Conservation (phyloP, 1,140 invertebrate genomes). For the Trigoniulus corallinus region DNA sequence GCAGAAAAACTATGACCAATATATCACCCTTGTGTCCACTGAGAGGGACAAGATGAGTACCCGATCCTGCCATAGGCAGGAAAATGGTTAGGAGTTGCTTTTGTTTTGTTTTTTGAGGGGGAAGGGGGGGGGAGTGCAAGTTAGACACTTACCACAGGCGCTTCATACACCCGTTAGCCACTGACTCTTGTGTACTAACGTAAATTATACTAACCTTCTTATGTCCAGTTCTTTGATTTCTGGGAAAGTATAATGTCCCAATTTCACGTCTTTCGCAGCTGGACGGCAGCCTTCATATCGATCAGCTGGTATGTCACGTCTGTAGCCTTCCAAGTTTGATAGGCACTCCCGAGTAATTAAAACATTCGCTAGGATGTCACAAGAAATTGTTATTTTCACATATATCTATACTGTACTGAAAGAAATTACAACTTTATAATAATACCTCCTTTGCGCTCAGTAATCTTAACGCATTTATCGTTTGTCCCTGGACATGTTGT, state of each 20-base stretch:
- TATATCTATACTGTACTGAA: slow-evolving; percentile 6
- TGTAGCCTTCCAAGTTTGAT: slow-evolving; percentile 51
- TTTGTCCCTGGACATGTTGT: slow-evolving; percentile 57
- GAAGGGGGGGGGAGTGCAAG: no score
- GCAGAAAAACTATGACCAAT: no score
- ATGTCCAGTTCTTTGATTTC: slow-evolving; percentile 69
- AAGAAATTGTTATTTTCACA: slow-evolving; percentile 8
- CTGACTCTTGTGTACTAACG: no score
- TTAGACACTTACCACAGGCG: no score
- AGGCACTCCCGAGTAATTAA: slow-evolving; percentile 71
- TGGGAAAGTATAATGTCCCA: slow-evolving; percentile 77
- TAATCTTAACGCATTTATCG: slow-evolving; percentile 80
- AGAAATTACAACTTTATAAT: background rate
- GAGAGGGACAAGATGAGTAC: no score
- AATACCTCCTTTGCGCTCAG: slow-evolving; percentile 67
- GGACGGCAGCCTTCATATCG: slow-evolving; percentile 73
- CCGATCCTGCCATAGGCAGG: no score
- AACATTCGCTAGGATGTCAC: slow-evolving; percentile 51
- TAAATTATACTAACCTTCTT: slow-evolving; percentile 39
- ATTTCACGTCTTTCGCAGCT: slow-evolving; percentile 54
- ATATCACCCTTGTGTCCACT: no score
- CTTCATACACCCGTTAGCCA: no score
- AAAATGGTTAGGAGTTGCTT: no score
- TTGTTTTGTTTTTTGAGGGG: no score
- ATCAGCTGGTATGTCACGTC: slow-evolving; percentile 80